A percentile compares a stretch with the other conserved stretches of the same genome.
phyloP scores from a whole-genome alignment of 2,113 vertebrate species.

The Chelonoidis abingdonii region DNA sequence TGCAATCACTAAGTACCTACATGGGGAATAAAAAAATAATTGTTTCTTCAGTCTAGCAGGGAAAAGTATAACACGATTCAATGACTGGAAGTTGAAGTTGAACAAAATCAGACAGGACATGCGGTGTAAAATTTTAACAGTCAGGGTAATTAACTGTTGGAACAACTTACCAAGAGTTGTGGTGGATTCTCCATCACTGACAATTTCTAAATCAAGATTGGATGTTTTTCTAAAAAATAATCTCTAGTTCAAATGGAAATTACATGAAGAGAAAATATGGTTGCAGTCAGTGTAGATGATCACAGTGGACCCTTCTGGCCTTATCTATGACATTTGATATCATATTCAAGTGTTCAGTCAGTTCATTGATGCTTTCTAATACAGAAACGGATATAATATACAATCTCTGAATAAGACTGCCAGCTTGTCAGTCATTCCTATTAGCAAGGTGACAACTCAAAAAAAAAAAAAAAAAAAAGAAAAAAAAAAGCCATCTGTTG shows the following conservation, averaged over 20 bases:
- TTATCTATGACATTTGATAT: not conserved
- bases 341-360: not conserved
- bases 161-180: not conserved
- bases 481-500: conserved; percentile 28
- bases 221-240: not conserved
- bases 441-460: not conserved
- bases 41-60: not conserved
- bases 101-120: not conserved
- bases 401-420: not conserved
- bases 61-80: not conserved
- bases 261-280: not conserved
- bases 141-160: not conserved
- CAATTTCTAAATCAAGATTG: not conserved
- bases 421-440: not conserved
- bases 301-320: not conserved
- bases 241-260: not conserved
- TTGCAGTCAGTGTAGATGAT: too few relatives aligned
- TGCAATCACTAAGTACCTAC: not conserved
- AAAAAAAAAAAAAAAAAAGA: conserved; percentile 2
- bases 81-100: not conserved
- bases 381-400: not conserved
- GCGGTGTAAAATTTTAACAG: not conserved
- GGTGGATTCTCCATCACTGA: not conserved
- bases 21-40: not conserved
- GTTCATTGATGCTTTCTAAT: not conserved